Percentiles rank a stretch among this genome's conserved stretches.
These are phyloP conservation scores for Corythornis vintsioides DNA, from an alignment of 2,113 vertebrate species.

Conservation along the genomic window DNA sequence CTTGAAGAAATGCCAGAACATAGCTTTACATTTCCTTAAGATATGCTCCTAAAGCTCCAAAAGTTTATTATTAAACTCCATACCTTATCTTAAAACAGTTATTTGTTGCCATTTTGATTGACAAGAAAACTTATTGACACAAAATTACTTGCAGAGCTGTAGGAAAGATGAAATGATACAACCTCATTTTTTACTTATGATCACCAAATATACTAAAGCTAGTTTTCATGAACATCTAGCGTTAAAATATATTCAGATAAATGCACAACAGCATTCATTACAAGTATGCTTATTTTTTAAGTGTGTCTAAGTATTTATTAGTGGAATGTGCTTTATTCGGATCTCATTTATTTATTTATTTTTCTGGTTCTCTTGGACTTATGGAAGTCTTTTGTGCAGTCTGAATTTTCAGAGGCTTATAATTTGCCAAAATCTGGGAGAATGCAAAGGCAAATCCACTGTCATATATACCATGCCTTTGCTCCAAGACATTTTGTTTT, in stretches of 20 bases:
- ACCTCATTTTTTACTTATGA: background rate
- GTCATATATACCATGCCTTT: background rate
- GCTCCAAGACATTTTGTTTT: background rate
- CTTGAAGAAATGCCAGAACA: conserved; percentile 57
- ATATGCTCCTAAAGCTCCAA: conserved; percentile 58
- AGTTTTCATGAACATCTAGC: background rate
- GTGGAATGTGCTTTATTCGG: background rate
- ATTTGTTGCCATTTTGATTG: conserved; percentile 10
- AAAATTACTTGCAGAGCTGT: background rate
- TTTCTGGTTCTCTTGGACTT: background rate
- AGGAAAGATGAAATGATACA: background rate
- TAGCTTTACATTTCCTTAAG: conserved; percentile 68
- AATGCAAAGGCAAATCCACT: background rate
- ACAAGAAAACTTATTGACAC: background rate
- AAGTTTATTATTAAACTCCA: conserved; percentile 46
- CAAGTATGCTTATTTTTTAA: background rate
- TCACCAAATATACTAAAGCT: background rate
- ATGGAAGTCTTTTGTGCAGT: background rate
- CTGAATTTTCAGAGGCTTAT: background rate
- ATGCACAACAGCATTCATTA: background rate
- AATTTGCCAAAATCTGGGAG: background rate
- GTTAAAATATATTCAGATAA: background rate
- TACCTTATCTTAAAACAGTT: background rate
- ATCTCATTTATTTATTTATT: background rate
- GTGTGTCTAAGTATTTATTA: background rate